A percentile compares a stretch with the other conserved stretches of the same genome.
phyloP scores from a whole-genome alignment of 2,113 vertebrate species.

The Proterorhinus semilunaris region DNA sequence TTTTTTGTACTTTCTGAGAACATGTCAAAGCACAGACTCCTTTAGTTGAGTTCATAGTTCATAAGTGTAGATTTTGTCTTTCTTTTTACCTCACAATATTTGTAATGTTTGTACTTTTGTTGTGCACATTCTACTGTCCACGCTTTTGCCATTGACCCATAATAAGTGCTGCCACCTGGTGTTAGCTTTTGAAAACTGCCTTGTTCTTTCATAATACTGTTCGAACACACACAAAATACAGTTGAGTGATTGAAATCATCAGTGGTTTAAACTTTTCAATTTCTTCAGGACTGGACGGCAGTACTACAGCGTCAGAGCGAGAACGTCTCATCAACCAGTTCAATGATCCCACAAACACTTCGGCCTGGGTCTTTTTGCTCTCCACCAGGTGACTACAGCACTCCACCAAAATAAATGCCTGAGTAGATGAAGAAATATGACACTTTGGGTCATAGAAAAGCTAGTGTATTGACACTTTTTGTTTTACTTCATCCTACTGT shows the following conservation, averaged over 20 bases:
- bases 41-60: neutral
- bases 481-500: no score
- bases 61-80: neutral
- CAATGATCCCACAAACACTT: conserved; percentile 87
- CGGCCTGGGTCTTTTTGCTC: conserved; percentile 88
- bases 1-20: neutral
- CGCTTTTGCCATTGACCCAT: neutral
- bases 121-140: neutral
- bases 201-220: neutral
- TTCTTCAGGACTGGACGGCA: conserved; percentile 88
- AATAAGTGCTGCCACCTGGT: conserved; percentile 61
- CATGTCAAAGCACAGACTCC: neutral
- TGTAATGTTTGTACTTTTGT: neutral
- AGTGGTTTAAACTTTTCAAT: neutral
- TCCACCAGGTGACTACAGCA: conserved; percentile 82
- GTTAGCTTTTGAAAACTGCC: conserved; percentile 13
- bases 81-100: no score
- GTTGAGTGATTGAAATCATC: no score
- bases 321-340: conserved; percentile 95
- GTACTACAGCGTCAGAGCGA: conserved; percentile 91
- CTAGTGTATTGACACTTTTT: no score
- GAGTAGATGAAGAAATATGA: neutral
- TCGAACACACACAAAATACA: no score
- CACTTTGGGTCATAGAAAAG: no score
- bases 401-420: neutral